phyloP scores from a whole-genome alignment of 2,888 invertebrate genomes.

The Cabera pusaria region DNA sequence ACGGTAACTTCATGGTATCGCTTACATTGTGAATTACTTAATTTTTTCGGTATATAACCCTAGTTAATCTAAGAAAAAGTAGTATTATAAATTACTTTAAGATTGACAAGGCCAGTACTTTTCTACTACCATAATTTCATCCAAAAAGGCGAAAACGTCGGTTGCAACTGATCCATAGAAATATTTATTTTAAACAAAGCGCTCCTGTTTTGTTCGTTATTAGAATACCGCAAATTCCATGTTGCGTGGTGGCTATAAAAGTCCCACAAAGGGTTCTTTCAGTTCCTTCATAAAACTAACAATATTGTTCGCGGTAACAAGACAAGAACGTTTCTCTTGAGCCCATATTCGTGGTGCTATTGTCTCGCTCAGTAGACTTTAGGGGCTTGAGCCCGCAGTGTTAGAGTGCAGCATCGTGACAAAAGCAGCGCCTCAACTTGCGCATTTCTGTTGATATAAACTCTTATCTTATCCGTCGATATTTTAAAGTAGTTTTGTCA shows the following conservation, averaged over 20 bases:
- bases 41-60: no score
- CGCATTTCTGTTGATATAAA: neutral
- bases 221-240: conserved; percentile 24
- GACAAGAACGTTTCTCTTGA: conserved; percentile 71
- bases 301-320: conserved; percentile 79
- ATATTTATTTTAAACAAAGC: conserved; percentile 22
- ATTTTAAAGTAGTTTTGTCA: no score
- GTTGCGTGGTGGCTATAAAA: conserved; percentile 44
- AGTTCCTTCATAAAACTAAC: conserved; percentile 78
- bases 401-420: conserved; percentile 42
- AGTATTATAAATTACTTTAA: no score
- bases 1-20: no score
- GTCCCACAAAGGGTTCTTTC: conserved; percentile 65
- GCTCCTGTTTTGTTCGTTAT: conserved; percentile 21
- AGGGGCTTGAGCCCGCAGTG: conserved; percentile 67
- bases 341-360: conserved; percentile 73
- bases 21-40: no score
- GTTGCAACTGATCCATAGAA: no score
- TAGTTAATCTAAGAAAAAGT: no score
- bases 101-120: no score
- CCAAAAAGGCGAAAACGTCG: no score
- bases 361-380: conserved; percentile 76
- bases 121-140: no score
- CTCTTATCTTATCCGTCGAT: no score
- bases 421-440: conserved; percentile 5